These are phyloP conservation scores for Sebastes oblongus DNA, from an alignment of 2,797 vertebrate species.

Conservation along the genomic window DNA sequence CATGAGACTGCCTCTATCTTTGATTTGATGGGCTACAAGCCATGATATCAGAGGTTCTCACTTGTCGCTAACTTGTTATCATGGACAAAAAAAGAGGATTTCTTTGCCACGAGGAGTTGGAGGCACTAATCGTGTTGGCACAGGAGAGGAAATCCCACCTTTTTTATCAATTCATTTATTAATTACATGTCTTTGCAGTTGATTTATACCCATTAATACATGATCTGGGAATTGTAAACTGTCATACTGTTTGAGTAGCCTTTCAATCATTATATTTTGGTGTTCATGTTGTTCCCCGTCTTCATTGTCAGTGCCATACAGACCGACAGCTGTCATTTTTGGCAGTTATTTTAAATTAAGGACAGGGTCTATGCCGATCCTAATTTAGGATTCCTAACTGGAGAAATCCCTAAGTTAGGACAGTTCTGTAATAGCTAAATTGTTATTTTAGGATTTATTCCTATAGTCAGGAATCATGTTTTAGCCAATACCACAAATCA, in stretches of 20 bases:
- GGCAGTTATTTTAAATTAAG: neutral
- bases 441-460: too few species aligned
- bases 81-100: neutral
- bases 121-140: neutral
- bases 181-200: neutral
- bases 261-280: too few species aligned
- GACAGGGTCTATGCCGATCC: too few species aligned
- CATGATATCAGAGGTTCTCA: too few species aligned
- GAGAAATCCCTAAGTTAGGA: too few species aligned
- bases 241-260: too few species aligned
- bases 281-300: too few species aligned
- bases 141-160: too few species aligned
- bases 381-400: neutral
- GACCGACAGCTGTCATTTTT: neutral
- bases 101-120: neutral
- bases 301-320: neutral
- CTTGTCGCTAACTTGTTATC: neutral
- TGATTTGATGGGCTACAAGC: too few species aligned
- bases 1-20: too few species aligned
- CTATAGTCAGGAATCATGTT: neutral
- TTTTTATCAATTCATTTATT: neutral
- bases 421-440: too few species aligned
- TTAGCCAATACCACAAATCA: neutral
- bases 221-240: rapidly evolving
- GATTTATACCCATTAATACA: neutral